These are phyloP conservation scores for Cirrhinus mrigala DNA, from an alignment of 2,797 vertebrate genomes.

Conservation along the genomic window DNA sequence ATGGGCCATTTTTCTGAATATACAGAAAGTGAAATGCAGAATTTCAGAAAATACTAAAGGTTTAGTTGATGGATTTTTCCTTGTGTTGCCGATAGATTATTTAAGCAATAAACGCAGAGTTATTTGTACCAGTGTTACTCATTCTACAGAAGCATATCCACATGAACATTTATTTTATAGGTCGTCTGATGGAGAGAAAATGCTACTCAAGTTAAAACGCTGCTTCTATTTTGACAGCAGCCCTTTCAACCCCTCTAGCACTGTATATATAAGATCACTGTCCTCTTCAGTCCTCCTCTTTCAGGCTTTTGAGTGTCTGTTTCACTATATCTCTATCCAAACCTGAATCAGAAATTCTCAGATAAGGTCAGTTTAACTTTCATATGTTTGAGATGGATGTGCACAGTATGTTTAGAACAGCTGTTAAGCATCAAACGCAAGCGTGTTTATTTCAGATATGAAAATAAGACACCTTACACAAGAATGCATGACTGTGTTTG, in stretches of 20 bases:
- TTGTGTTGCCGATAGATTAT: neutral
- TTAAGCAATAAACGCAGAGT: neutral
- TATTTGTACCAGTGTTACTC: neutral
- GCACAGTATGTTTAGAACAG: neutral
- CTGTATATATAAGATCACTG: conserved; percentile 15
- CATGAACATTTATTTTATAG: conserved; percentile 23
- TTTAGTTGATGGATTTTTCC: neutral
- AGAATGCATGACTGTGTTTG: neutral
- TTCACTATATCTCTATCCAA: conserved; percentile 22
- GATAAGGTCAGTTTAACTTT: conserved; percentile 12
- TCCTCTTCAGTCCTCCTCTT: neutral
- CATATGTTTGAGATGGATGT: neutral
- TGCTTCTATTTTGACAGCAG: conserved; percentile 44
- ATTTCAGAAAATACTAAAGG: neutral
- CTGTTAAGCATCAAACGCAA: neutral
- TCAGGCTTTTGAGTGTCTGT: conserved; percentile 14
- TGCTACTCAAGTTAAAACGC: conserved; percentile 10
- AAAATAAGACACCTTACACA: neutral
- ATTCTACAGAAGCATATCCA: neutral
- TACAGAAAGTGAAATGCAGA: neutral
- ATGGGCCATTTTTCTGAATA: neutral
- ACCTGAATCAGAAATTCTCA: conserved; percentile 1
- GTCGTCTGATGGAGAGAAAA: conserved; percentile 27
- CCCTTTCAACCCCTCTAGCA: conserved; percentile 25
- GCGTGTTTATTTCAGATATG: neutral